A percentile compares a stretch with the other conserved stretches of the same genome.
Evolutionary conservation across 2,113 vertebrate genomes (phyloP).

Genomic region (Silurus asotus): DNA sequence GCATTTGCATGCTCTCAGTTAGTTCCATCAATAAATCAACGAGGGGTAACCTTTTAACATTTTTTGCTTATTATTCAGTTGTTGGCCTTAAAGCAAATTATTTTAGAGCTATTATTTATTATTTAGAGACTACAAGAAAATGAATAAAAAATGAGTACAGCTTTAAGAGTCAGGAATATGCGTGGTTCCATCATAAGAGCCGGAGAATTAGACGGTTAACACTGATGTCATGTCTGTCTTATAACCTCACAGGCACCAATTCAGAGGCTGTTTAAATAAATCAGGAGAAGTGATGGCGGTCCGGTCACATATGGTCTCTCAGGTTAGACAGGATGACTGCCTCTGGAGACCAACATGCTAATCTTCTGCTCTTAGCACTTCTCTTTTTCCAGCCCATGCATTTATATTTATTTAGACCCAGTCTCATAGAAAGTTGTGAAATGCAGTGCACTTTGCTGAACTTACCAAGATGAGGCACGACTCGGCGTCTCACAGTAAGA

Average conservation of each 20-base stretch:
- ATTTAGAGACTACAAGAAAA: background rate
- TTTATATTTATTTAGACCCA: background rate
- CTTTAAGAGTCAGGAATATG: background rate
- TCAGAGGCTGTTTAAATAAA: background rate
- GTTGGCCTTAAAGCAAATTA: background rate
- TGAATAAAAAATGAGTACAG: background rate
- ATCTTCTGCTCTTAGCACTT: background rate
- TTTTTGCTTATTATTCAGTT: background rate
- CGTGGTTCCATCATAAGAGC: background rate
- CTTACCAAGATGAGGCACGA: slow-evolving; percentile 84
- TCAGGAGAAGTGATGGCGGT: too few relatives aligned
- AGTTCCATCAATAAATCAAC: background rate
- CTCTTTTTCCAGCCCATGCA: background rate
- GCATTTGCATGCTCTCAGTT: background rate
- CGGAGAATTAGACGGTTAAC: background rate
- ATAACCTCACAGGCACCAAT: background rate
- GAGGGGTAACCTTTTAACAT: background rate
- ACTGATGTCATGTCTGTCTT: background rate
- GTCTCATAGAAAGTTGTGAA: background rate
- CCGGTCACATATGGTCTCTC: background rate
- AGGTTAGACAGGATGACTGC: background rate
- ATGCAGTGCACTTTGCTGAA: background rate
- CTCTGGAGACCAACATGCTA: background rate
- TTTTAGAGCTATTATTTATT: background rate
- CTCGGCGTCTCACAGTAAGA: slow-evolving; percentile 94